A percentile compares a stretch with the other conserved stretches of the same genome.
phyloP scores from a whole-genome alignment of 2,113 vertebrate species.

The Sorex fumeus region DNA sequence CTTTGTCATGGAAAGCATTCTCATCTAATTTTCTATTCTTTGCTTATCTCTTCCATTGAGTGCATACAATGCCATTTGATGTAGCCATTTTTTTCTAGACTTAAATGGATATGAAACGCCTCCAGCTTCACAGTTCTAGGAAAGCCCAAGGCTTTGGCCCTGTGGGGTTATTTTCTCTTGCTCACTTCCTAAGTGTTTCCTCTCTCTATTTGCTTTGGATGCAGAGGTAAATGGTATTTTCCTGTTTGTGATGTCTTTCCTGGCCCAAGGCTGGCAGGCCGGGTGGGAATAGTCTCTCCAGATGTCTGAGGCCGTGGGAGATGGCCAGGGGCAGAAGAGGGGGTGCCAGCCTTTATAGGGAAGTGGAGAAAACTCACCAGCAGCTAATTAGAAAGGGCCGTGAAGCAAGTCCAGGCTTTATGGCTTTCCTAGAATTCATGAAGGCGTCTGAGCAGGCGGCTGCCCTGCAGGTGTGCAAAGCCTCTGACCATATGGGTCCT shows the following conservation, averaged over 20 bases:
- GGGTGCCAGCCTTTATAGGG: constrained; percentile 62
- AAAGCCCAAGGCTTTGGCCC: background rate
- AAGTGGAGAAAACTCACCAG: constrained; percentile 82
- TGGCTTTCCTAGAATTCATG: constrained; percentile 78
- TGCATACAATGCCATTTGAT: background rate
- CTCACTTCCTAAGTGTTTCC: background rate
- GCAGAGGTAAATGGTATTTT: constrained; percentile 10
- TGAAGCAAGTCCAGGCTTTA: constrained; percentile 85
- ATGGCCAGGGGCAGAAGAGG: background rate
- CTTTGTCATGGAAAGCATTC: background rate
- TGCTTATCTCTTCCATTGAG: background rate
- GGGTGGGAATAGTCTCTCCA: constrained; percentile 9
- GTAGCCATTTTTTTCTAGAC: background rate
- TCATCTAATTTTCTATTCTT: background rate
- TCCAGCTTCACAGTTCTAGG: background rate
- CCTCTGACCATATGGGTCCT: constrained; percentile 76
- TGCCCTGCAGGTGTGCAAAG: constrained; percentile 83
- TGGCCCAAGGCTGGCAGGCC: background rate
- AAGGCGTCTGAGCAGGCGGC: constrained; percentile 69
- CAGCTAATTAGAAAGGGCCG: constrained; percentile 84
- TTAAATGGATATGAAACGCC: background rate
- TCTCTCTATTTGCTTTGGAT: background rate
- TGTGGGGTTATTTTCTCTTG: background rate
- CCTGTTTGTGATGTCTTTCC: background rate
- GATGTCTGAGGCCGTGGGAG: background rate